A percentile compares a stretch with the other conserved stretches of the same genome.
Conservation (phyloP, 2,888 invertebrate genomes). For the Carpatolechia fugitivella region DNA sequence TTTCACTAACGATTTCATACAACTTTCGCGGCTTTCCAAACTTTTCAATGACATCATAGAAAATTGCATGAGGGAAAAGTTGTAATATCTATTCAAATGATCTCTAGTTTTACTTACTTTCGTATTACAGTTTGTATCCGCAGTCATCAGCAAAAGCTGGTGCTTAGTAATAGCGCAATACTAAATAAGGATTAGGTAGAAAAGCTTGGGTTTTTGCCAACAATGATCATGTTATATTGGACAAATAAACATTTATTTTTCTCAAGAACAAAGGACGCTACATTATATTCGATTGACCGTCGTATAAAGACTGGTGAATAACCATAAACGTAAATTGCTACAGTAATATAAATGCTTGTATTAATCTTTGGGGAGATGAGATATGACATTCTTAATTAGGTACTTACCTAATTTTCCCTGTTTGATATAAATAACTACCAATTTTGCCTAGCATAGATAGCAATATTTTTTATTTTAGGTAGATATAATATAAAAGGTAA, state of each 20-base stretch:
- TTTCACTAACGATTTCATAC: constrained; percentile 3
- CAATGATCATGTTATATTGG: constrained; percentile 6
- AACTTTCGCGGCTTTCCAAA: constrained; percentile 1
- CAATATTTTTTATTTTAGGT: neutral
- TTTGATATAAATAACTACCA: neutral
- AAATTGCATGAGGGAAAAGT: neutral
- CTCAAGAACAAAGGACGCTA: constrained; percentile 1
- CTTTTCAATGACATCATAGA: neutral
- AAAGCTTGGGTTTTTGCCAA: constrained; percentile 5
- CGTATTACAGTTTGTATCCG: neutral
- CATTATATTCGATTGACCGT: constrained; percentile 5
- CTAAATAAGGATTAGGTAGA: constrained; percentile 8
- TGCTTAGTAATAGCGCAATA: constrained; percentile 6
- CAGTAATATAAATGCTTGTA: neutral
- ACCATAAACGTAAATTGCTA: neutral
- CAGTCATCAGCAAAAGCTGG: neutral
- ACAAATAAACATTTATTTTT: constrained; percentile 7
- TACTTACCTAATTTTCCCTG: neutral
- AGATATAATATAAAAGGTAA: neutral
- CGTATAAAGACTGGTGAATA: neutral
- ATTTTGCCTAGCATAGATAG: neutral
- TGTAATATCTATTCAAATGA: neutral
- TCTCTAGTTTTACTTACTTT: neutral
- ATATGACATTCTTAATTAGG: neutral
- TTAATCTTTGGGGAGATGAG: neutral